Percentiles rank a stretch among this genome's conserved stretches.
Evolutionary conservation across 1,140 invertebrate genomes (phyloP).

Genomic region (Sinonovacula constricta): DNA sequence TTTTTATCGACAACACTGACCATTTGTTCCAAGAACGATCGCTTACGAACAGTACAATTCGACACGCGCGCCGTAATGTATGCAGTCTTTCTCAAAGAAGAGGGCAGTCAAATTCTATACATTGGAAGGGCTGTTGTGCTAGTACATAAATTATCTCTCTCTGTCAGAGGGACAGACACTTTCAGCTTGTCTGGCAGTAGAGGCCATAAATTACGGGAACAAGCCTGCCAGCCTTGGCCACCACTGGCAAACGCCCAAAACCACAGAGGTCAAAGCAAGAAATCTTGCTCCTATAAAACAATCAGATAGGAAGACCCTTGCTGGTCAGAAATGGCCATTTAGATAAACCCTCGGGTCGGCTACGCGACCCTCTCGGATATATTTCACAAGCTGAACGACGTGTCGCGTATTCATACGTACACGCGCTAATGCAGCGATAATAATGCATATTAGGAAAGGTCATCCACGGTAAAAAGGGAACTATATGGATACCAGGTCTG

Average conservation of each 20-base stretch:
- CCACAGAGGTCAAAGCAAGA: conserved; percentile 39
- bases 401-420: conserved; percentile 32
- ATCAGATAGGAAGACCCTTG: conserved; percentile 22
- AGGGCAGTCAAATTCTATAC: neutral
- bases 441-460: conserved; percentile 19
- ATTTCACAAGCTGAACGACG: conserved; percentile 28
- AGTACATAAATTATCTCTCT: conserved; percentile 36
- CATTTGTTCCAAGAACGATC: too few species aligned
- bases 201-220: conserved; percentile 47
- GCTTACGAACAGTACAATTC: too few species aligned
- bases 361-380: conserved; percentile 26
- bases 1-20: too few species aligned
- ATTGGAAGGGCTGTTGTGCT: neutral
- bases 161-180: conserved; percentile 35
- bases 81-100: neutral
- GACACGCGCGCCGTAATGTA: neutral
- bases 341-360: conserved; percentile 43
- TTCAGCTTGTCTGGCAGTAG: conserved; percentile 22
- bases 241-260: conserved; percentile 48
- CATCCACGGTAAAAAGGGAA: conserved; percentile 16
- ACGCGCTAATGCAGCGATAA: neutral
- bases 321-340: conserved; percentile 46
- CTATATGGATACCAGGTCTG: conserved; percentile 17
- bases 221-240: conserved; percentile 26
- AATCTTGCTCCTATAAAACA: conserved; percentile 45